Percentiles rank a stretch among this genome's conserved stretches.
phyloP scores from a whole-genome alignment of 2,797 vertebrate species.

The Pygocentrus nattereri region DNA sequence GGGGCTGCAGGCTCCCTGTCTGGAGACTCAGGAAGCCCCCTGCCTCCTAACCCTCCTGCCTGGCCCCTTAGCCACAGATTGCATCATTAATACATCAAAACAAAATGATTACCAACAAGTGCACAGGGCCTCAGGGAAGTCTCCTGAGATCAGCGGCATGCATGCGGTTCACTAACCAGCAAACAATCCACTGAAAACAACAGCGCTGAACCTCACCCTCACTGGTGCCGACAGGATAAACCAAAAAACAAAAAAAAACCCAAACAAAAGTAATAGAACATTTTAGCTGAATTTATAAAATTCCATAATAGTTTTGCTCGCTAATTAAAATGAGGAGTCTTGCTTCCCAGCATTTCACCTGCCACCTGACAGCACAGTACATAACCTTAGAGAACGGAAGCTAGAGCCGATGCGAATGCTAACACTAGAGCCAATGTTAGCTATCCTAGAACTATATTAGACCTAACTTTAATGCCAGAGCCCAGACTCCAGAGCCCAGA shows the following conservation, averaged over 20 bases:
- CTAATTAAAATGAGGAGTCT: no score
- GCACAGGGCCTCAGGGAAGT: conserved; percentile 44
- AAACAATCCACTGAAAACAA: not conserved
- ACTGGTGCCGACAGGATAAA: not conserved
- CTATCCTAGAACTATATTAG: no score
- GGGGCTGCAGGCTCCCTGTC: conserved; percentile 39
- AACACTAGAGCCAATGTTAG: no score
- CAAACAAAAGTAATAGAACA: not conserved
- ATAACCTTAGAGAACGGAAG: no score
- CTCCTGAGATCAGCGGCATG: conserved; percentile 17
- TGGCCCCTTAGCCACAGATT: conserved; percentile 60
- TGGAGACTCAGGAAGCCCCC: conserved; percentile 41
- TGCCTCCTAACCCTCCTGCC: conserved; percentile 48
- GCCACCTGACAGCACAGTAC: no score
- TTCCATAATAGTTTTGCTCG: no score
- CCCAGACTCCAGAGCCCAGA: no score
- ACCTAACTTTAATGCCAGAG: no score
- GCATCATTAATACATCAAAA: conserved; percentile 70
- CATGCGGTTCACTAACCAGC: conserved; percentile 11
- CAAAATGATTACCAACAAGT: conserved; percentile 66
- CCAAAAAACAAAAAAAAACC: not conserved
- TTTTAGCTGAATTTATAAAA: no score
- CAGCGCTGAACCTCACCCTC: not conserved
- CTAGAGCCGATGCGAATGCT: no score
- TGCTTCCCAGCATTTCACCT: no score